Evolutionary conservation across 2,888 invertebrate species (phyloP), one percentile per base, ranked within the genome.

Genomic region (Tachystola acroxantha): DNA sequence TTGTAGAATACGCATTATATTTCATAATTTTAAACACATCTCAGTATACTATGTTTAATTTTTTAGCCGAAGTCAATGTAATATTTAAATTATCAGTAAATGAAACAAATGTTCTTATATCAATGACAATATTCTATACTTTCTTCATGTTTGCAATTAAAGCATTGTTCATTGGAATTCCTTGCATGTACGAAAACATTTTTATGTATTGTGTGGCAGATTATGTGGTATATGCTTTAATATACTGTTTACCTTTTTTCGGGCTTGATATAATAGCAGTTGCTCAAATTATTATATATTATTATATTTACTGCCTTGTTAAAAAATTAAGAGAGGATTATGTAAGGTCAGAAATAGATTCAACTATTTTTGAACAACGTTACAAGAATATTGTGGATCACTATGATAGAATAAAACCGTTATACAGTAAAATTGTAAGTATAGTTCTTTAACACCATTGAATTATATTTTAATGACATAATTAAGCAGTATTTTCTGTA

Each of bases 11-110:
- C 6, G 12, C 27, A 6, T 12, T 22, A 9, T 34, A 31, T n/a
- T 31, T 34, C n/a, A 11, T 34, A 3, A 27, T 33, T n/a, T 11
- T 39, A 2, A 22, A 32, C 7, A 31, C 12, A 26, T n/a, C 26
- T 2, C 34, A 34, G 7, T 34, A 39, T 14, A 34, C 14, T 7
- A n/a, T 34, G 7, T 34, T 29, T 14, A 27, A 39, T 14, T 39
- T 39, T 6, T 7, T 39, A 7, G 9, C 13, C 5, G 39, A 39
- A 12, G 30, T 39, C 3, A 34, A 39, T 30, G 27, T 31, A n/a
- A 31, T 34, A n/a, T 34, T 31, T 11, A n/a, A 34, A 6, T 2
- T 39, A 4, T 31, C 30, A 20, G 10, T 10, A 3, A 20, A 26
- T n/a, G 39, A 39, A 31, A 10, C 10, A 7, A 29, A 20, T 9